A percentile compares a stretch with the other conserved stretches of the same genome.
Conservation (phyloP, 2,888 invertebrate species). For the Melieria omissa region DNA sequence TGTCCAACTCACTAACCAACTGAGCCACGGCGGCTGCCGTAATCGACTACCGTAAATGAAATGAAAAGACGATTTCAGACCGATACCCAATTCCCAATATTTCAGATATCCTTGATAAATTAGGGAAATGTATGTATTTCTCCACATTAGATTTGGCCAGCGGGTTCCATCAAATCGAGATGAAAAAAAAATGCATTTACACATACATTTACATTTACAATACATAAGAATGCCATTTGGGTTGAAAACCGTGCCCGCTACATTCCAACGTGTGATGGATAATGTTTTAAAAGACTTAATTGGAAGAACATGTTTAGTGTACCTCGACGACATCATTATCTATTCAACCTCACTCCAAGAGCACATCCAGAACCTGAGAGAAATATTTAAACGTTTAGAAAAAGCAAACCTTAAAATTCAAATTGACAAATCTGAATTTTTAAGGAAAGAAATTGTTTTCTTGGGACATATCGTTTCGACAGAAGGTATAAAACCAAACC, state of each 20-base stretch:
- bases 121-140: not conserved
- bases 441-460: conserved; percentile 17
- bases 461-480: conserved; percentile 42
- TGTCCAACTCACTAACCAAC: no score
- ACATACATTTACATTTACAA: no score
- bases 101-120: not conserved
- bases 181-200: no score
- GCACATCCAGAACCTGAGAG: conserved; percentile 3
- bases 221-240: not conserved
- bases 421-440: conserved; percentile 13
- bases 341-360: conserved; percentile 10
- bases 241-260: not conserved
- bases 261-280: conserved; percentile 7
- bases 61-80: conserved; percentile 5
- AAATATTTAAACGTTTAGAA: conserved; percentile 10
- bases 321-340: conserved; percentile 21
- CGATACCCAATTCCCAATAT: not conserved
- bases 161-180: not conserved
- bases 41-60: not conserved
- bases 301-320: not conserved
- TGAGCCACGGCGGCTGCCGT: no score
- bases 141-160: conserved; percentile 3
- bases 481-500: conserved; percentile 56
- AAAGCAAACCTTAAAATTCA: conserved; percentile 18
- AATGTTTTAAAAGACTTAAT: not conserved